Conservation (phyloP, 2,113 vertebrate species). For the Agapornis roseicollis region DNA sequence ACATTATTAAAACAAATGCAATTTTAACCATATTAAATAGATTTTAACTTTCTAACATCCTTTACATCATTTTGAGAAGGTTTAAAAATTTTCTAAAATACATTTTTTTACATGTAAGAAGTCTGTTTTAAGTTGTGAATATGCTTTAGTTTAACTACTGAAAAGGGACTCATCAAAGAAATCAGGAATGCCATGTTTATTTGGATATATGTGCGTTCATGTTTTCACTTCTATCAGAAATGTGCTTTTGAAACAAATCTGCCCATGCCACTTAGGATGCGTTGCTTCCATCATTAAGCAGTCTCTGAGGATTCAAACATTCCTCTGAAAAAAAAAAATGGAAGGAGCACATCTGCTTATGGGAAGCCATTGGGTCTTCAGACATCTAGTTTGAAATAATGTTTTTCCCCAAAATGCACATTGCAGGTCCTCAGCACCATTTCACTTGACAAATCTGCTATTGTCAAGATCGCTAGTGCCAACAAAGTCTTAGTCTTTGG, state of each 20-base stretch:
- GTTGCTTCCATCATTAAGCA: neutral
- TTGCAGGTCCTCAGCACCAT: neutral
- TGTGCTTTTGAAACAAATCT: neutral
- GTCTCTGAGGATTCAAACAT: neutral
- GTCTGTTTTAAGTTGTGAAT: neutral
- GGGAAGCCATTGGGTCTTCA: neutral
- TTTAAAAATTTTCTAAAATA: neutral
- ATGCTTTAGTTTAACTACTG: neutral
- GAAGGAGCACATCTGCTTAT: neutral
- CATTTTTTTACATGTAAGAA: neutral
- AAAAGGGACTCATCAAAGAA: neutral
- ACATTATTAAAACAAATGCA: neutral
- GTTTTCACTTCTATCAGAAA: neutral
- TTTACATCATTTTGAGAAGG: neutral
- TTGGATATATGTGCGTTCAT: neutral
- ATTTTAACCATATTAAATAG: neutral
- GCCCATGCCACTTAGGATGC: neutral
- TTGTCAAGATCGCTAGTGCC: neutral
- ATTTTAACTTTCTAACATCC: neutral
- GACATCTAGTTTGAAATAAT: neutral
- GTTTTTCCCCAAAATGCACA: fast-evolving
- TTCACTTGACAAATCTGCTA: neutral
- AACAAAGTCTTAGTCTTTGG: neutral
- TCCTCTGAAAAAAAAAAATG: neutral
- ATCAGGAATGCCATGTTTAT: neutral